Base-by-base conservation (phyloP, 2,888 invertebrate genomes). In the Hypolimnas misippus region DNA sequence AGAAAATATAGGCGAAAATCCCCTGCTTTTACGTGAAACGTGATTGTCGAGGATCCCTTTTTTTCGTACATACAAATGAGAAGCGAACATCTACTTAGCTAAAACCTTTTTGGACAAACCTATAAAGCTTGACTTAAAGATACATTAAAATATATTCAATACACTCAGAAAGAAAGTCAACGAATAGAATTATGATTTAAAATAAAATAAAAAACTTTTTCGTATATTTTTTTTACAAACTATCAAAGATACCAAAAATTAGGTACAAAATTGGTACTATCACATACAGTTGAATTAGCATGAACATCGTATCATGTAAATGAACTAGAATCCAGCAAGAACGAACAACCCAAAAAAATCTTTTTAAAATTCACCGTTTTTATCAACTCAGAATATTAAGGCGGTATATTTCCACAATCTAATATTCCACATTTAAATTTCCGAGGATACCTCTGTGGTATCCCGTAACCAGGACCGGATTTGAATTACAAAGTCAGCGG, bases 401-500 rank as follows among this genome's bases (percentile, higher is more conserved):
- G 73, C 73, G 72, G 76, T 80, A 81, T 78, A 81, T 78, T 81
- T 81, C 78, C 76, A 68, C 70, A 68, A 85, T 86, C 82, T 87
- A 82, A 86, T 86, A 87, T 84, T 79, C 79, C 74, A 74, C 76
- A 87, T 87, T 87, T 87, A 87, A 88, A 89, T 88, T 86, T 84
- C 75, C 77, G 82, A 78, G 77, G 68, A 74, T 72, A 69, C 73
- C 71, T 68, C 61, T 44, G 67, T 63, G 67, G 66, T 67, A 62
- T 65, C 55, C 65, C 50, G 57, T 66, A 46, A 62, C 55, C 76
- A 71, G 71, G 70, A 73, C 68, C 71, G 81, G 78, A 89, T 89
- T 89, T 89, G 89, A 89, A 89, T 89, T 87, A 86, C 89, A 89
- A 89, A 89, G 84, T 86, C 79, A 72, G 76, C 82, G 67, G 76